Percentiles rank a stretch among this genome's conserved stretches.
Evolutionary conservation across 2,888 invertebrate genomes (phyloP).

Genomic region (Atethmia centrago): DNA sequence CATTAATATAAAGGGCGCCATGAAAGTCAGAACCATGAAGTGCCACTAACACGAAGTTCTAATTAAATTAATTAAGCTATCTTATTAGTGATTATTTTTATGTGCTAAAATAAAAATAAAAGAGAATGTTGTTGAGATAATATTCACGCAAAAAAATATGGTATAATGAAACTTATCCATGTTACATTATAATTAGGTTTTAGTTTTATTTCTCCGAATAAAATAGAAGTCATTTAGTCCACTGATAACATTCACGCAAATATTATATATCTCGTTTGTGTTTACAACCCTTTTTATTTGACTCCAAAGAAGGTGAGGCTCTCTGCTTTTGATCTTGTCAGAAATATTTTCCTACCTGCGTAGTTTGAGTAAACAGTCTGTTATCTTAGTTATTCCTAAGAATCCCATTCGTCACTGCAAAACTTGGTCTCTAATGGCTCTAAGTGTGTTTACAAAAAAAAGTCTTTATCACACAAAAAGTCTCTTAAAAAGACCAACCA

Average conservation of each 20-base stretch:
- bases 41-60: constrained; percentile 31
- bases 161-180: background rate
- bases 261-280: background rate
- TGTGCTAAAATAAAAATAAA: constrained; percentile 23
- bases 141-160: constrained; percentile 19
- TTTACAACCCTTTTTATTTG: background rate
- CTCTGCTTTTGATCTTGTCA: background rate
- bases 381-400: too few species aligned
- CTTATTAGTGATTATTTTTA: constrained; percentile 36
- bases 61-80: constrained; percentile 41
- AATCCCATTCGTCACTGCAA: background rate
- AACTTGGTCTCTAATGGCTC: background rate
- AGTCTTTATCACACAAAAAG: background rate
- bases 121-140: constrained; percentile 4
- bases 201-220: background rate
- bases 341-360: background rate
- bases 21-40: constrained; percentile 44
- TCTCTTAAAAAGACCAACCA: background rate
- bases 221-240: background rate
- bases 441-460: too few species aligned
- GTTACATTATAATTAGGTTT: background rate
- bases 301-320: too few species aligned
- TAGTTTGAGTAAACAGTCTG: too few species aligned
- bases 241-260: background rate
- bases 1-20: constrained; percentile 56